Conservation (phyloP, 2,888 invertebrate genomes). For the Xylota sylvarum region DNA sequence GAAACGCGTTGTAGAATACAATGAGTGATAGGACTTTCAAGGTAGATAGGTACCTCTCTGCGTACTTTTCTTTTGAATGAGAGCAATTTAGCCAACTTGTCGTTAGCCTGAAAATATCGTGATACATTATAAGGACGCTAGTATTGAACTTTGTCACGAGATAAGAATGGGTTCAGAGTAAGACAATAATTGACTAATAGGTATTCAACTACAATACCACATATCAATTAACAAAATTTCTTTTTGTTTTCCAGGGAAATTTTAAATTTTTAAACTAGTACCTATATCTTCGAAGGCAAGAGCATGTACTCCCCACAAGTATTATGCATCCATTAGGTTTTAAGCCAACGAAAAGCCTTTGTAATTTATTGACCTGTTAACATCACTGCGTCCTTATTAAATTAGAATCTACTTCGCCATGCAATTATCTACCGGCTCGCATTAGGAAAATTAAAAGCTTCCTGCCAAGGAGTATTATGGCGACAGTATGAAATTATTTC, state of each 20-base stretch:
- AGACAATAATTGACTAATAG: too few species aligned
- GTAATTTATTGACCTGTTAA: conserved; percentile 77
- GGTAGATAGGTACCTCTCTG: too few species aligned
- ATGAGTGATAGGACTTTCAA: too few species aligned
- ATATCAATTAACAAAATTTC: background rate
- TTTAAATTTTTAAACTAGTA: background rate
- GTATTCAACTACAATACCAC: background rate
- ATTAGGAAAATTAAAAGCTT: conserved; percentile 77
- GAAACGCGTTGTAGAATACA: too few species aligned
- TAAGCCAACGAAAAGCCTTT: conserved; percentile 50
- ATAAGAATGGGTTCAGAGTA: too few species aligned
- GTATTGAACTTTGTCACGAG: too few species aligned
- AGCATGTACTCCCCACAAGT: background rate
- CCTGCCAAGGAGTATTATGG: conserved; percentile 75
- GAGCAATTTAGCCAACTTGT: too few species aligned
- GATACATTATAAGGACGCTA: too few species aligned
- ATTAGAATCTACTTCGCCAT: conserved; percentile 75
- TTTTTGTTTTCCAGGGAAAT: background rate
- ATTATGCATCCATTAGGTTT: conserved; percentile 52
- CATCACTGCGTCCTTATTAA: conserved; percentile 74
- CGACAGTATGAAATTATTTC: conserved; percentile 76
- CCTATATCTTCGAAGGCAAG: background rate
- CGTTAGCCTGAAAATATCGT: too few species aligned
- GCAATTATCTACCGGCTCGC: conserved; percentile 75
- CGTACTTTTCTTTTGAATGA: too few species aligned